Evolutionary conservation across 1,140 invertebrate genomes (phyloP).

Genomic region (Brachionus angularis): DNA sequence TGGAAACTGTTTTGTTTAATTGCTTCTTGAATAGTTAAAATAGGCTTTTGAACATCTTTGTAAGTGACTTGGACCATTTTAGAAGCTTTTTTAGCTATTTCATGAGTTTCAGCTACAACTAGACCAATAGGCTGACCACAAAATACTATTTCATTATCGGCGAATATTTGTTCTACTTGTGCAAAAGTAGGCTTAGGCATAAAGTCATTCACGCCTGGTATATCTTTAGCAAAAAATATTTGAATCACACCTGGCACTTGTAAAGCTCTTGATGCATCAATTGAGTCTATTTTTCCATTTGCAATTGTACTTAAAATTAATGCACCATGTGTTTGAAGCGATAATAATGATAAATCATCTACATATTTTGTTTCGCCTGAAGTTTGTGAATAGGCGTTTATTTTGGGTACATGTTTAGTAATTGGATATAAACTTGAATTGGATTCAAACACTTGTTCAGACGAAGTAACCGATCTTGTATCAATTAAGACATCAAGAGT

Average conservation of each 20-base stretch:
- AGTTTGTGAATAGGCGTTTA: conserved; percentile 39
- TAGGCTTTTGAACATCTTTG: conserved; percentile 55
- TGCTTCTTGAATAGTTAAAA: conserved; percentile 65
- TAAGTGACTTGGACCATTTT: conserved; percentile 66
- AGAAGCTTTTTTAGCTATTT: conserved; percentile 64
- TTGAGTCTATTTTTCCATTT: too few relatives aligned
- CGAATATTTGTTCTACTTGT: conserved; percentile 59
- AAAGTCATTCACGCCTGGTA: conserved; percentile 51
- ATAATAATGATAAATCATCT: conserved; percentile 26
- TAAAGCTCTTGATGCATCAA: too few relatives aligned
- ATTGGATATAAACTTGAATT: conserved; percentile 18
- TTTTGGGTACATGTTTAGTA: conserved; percentile 27
- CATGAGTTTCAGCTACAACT: conserved; percentile 64
- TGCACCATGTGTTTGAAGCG: conserved; percentile 9
- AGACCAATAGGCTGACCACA: conserved; percentile 69
- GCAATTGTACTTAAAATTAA: conserved; percentile 22
- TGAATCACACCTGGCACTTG: conserved; percentile 49
- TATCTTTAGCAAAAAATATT: conserved; percentile 52
- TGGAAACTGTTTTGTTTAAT: conserved; percentile 56
- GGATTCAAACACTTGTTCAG: conserved; percentile 6
- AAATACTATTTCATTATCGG: conserved; percentile 49
- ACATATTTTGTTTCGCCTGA: conserved; percentile 36
- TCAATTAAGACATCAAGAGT: conserved; percentile 1
- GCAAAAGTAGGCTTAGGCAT: conserved; percentile 17
- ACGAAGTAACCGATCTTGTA: neutral